phyloP scores from a whole-genome alignment of 2,888 invertebrate species.

The Drosophila mettleri region DNA sequence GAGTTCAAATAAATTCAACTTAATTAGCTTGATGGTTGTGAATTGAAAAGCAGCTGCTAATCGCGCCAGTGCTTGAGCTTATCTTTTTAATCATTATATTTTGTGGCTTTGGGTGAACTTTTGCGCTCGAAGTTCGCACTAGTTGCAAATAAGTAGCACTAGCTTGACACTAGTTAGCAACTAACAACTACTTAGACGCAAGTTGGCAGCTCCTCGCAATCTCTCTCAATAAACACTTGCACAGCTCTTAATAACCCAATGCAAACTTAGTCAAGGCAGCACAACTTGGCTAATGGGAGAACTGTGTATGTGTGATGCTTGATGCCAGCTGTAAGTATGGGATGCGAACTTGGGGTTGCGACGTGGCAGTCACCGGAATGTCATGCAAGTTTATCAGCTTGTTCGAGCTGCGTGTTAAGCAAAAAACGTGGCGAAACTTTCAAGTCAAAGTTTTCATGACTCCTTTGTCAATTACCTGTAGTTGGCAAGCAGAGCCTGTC shows the following conservation, averaged over 20 bases:
- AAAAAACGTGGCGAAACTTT: conserved; percentile 75
- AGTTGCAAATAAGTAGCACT: conserved; percentile 24
- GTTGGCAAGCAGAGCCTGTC: conserved; percentile 43
- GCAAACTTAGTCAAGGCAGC: conserved; percentile 69
- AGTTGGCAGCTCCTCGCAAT: conserved; percentile 45
- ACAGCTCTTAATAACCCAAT: conserved; percentile 80
- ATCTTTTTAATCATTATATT: conserved; percentile 47
- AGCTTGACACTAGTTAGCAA: conserved; percentile 54
- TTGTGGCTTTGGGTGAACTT: conserved; percentile 40
- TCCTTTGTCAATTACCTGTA: conserved; percentile 78
- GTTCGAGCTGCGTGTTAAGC: conserved; percentile 75
- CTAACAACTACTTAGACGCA: conserved; percentile 60
- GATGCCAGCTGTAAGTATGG: conserved; percentile 24
- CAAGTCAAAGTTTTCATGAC: conserved; percentile 77
- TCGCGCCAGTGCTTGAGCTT: conserved; percentile 32
- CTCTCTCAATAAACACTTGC: conserved; percentile 77
- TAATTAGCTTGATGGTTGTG: neutral
- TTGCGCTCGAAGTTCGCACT: conserved; percentile 22
- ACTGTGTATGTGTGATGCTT: conserved; percentile 11
- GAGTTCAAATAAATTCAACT: neutral
- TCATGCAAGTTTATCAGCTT: conserved; percentile 79
- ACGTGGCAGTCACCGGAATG: conserved; percentile 56
- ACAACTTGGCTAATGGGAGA: conserved; percentile 24
- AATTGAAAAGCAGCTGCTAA: conserved; percentile 42
- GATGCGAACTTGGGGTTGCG: conserved; percentile 35